Evolutionary conservation across 2,888 invertebrate genomes (phyloP), one percentile per base, ranked within the genome.

Genomic region (Lycophotia porphyrea): DNA sequence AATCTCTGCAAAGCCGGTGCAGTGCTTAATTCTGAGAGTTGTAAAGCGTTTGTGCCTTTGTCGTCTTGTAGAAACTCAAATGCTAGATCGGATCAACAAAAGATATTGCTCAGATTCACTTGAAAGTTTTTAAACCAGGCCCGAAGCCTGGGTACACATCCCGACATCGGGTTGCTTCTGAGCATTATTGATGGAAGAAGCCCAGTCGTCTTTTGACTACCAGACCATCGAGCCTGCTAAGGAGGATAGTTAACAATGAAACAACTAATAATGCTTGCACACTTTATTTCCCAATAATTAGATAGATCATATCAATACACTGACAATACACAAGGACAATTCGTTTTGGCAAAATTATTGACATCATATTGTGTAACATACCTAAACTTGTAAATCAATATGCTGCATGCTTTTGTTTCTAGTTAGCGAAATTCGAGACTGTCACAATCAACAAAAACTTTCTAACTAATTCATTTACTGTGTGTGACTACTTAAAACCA

Each of bases 211-310:
- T 9, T 69, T 8, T 60, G n/a, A 24, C 49, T 24, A n/a, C n/a
- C 13, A 15, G 31, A 39, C 27, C 39, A 27, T 39, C n/a, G 27
- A n/a, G 34, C 5, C 13, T 39, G 47, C 13, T 47, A 9, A 47
- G 13, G 27, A 39, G 8, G 5, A n/a, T 47, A 49, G 49, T 58
- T 52, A 58, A 31, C 63, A 87, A 81, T 81, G 84, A 91, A 84
- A 88, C 76, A 78, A 58, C 24, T 34, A 42, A 47, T 74, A 86
- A 92, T 94, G 94, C 94, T 93, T 92, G 90, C 92, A 94, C 92
- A 93, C 90, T 95, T 94, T 95, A 94, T 92, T 90, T 92, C 82
- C 78, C 84, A 90, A 89, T 91, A 90, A 86, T 90, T 75, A 91
- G 79, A 88, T 90, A 91, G 80, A 89, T 55, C 74, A 82, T 89